Evolutionary conservation across 2,797 vertebrate genomes (phyloP).

Genomic region (Mormyrops boulengeri): DNA sequence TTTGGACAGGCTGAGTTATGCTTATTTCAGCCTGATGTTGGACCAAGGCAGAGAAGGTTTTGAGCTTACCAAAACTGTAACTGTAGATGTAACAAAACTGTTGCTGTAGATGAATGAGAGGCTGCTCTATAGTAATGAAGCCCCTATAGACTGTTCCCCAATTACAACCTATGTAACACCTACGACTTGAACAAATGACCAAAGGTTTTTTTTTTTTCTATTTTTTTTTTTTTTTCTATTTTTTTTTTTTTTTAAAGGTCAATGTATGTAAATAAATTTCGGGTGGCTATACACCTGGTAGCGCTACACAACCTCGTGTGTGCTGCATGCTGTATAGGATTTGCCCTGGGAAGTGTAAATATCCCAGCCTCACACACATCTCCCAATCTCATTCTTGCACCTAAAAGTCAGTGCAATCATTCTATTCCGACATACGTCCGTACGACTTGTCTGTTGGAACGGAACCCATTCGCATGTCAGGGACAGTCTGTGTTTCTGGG

Average conservation of each 20-base stretch:
- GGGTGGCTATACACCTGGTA: not conserved
- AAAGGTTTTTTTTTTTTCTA: not conserved
- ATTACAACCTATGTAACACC: not conserved
- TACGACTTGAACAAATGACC: not conserved
- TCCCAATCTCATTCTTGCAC: not conserved
- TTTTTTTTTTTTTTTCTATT: not conserved
- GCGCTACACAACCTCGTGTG: no score
- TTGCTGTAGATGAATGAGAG: not conserved
- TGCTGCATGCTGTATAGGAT: not conserved
- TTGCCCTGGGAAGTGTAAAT: not conserved
- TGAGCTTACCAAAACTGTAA: not conserved
- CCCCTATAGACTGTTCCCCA: not conserved
- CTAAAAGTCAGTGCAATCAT: not conserved
- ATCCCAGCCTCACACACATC: not conserved
- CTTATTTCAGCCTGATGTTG: not conserved
- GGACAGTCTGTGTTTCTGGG: not conserved
- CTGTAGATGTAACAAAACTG: no score
- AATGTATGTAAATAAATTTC: not conserved
- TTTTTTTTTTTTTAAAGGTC: not conserved
- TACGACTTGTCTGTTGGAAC: not conserved
- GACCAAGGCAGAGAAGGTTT: not conserved
- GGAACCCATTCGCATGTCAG: not conserved
- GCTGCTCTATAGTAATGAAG: not conserved
- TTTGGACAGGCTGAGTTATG: not conserved
- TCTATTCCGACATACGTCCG: not conserved